Percentiles rank a stretch among this genome's conserved stretches.
These are phyloP conservation scores for Arctopsyche grandis DNA, from an alignment of 1,140 invertebrate species.

Conservation along the genomic window DNA sequence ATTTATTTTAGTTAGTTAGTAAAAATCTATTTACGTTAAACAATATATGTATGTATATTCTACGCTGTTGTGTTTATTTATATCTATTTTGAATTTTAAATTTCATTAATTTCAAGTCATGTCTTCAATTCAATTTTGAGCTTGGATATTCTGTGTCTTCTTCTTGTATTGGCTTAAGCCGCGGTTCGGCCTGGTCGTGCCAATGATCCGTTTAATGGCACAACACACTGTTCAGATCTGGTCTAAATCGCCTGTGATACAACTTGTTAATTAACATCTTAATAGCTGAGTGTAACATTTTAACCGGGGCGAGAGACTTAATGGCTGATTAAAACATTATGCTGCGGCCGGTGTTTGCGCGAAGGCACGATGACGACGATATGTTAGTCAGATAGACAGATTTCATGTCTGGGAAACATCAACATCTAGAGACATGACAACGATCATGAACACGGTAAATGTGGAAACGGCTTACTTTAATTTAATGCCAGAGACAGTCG, in stretches of 20 bases:
- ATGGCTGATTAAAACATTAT: slow-evolving; percentile 43
- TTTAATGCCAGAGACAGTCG: too few species aligned
- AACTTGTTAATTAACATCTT: slow-evolving; percentile 50
- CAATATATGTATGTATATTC: too few species aligned
- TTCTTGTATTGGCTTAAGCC: background rate
- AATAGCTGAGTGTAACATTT: slow-evolving; percentile 28
- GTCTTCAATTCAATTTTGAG: background rate
- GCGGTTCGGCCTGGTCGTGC: too few species aligned
- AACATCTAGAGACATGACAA: too few species aligned
- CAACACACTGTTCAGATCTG: background rate
- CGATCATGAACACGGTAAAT: too few species aligned
- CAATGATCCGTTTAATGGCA: too few species aligned
- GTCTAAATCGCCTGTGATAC: slow-evolving; percentile 9
- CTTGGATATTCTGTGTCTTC: background rate
- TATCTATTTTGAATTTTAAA: background rate
- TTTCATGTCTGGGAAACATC: slow-evolving; percentile 5
- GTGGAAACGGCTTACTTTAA: too few species aligned
- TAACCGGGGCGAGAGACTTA: slow-evolving; percentile 16
- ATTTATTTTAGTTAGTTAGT: too few species aligned
- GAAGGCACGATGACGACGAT: too few species aligned
- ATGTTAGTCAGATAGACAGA: background rate
- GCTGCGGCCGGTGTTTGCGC: background rate
- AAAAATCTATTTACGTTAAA: too few species aligned
- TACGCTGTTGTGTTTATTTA: too few species aligned
- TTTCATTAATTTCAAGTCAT: background rate